Evolutionary conservation across 2,888 invertebrate genomes (phyloP).

Genomic region (Glaucopsyche alexis): DNA sequence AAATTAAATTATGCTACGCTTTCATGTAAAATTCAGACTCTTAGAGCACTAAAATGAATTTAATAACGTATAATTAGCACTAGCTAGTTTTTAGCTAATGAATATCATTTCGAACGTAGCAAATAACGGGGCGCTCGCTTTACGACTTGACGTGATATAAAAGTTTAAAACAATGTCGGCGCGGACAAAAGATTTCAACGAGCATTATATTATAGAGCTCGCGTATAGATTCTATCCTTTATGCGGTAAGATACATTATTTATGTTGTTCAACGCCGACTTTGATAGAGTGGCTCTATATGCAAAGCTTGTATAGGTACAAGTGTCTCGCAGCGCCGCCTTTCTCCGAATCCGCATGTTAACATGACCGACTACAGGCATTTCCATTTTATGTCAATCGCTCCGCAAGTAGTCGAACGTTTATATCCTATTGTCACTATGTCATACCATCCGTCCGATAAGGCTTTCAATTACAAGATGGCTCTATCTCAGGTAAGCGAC

Average conservation of each 20-base stretch:
- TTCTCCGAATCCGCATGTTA: constrained; percentile 53
- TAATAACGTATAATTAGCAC: constrained; percentile 13
- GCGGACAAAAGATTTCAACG: constrained; percentile 66
- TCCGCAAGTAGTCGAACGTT: constrained; percentile 43
- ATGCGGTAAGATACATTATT: constrained; percentile 41
- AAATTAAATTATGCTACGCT: constrained; percentile 17
- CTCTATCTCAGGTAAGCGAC: constrained; percentile 20
- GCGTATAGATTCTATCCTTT: constrained; percentile 36
- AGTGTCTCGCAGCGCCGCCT: constrained; percentile 47
- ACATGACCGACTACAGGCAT: constrained; percentile 50
- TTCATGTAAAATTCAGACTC: constrained; percentile 10
- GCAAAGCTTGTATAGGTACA: constrained; percentile 37
- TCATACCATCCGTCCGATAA: not conserved
- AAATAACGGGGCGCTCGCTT: constrained; percentile 8
- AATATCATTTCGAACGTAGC: constrained; percentile 15
- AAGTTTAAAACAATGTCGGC: constrained; percentile 27
- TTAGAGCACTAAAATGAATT: not conserved
- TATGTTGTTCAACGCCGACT: constrained; percentile 39
- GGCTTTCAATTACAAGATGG: not conserved
- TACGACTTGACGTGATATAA: not conserved
- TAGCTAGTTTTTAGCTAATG: constrained; percentile 2
- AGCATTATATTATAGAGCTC: constrained; percentile 45
- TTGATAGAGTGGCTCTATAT: constrained; percentile 39
- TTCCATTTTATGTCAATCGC: constrained; percentile 47
- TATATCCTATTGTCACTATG: constrained; percentile 41